phyloP scores from a whole-genome alignment of 2,113 vertebrate genomes.

The Romanogobio albipinnatus region DNA sequence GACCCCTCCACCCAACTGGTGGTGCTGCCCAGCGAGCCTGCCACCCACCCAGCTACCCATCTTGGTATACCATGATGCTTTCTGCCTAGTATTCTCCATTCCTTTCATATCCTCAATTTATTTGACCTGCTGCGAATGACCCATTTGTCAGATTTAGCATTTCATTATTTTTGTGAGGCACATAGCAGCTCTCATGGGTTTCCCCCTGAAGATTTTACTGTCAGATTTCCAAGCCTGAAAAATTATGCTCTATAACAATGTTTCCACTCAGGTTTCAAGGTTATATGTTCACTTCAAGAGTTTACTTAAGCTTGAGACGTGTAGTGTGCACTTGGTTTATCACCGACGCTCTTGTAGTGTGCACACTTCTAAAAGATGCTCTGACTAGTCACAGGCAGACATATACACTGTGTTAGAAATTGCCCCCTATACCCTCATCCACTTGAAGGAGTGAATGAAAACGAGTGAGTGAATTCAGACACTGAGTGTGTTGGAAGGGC shows the following conservation, averaged over 20 bases:
- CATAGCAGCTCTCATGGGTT: conserved; percentile 20
- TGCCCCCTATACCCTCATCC: no score
- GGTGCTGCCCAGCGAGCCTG: conserved; percentile 88
- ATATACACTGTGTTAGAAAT: not conserved
- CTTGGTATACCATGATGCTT: conserved; percentile 76
- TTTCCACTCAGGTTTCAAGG: not conserved
- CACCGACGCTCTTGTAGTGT: not conserved
- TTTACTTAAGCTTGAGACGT: not conserved
- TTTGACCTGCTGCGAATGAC: not conserved
- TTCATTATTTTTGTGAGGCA: conserved; percentile 5
- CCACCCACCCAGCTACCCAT: conserved; percentile 83
- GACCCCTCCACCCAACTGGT: conserved; percentile 89
- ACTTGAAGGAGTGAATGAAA: no score
- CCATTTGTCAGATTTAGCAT: conserved; percentile 21
- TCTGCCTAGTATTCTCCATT: not conserved
- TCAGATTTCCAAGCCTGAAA: not conserved
- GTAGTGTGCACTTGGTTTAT: no score
- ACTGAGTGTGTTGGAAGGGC: no score
- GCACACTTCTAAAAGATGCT: not conserved
- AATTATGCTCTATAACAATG: not conserved
- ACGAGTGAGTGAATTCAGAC: no score
- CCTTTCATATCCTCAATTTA: not conserved
- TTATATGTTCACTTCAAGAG: conserved; percentile 6
- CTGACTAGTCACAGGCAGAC: not conserved
- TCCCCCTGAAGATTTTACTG: not conserved